Evolutionary conservation across 2,888 invertebrate species (phyloP).

Genomic region (Seladonia tumulorum): DNA sequence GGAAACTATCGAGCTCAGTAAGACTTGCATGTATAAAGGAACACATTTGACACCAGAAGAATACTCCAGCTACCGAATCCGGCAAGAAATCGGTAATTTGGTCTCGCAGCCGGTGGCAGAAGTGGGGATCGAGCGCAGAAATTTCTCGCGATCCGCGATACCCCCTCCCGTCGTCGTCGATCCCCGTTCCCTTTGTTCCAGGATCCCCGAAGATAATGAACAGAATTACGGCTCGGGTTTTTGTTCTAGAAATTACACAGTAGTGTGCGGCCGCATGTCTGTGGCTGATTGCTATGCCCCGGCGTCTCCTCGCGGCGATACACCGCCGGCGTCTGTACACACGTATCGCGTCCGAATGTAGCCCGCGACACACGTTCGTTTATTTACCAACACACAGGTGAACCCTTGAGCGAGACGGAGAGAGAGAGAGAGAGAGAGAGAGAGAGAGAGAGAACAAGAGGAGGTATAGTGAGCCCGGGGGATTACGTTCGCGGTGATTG

Average conservation of each 20-base stretch:
- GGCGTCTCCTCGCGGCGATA: slow-evolving; percentile 62
- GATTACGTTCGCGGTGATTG: slow-evolving; percentile 26
- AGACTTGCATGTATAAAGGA: no score
- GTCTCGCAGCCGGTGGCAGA: neutral
- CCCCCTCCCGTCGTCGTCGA: slow-evolving; percentile 29
- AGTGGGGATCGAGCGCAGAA: slow-evolving; percentile 36
- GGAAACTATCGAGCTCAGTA: no score
- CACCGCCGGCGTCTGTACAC: slow-evolving; percentile 26
- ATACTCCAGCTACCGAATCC: slow-evolving; percentile 6
- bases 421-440: neutral
- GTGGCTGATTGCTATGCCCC: slow-evolving; percentile 78
- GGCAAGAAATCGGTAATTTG: slow-evolving; percentile 22
- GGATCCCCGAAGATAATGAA: slow-evolving; percentile 77
- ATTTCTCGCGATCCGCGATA: slow-evolving; percentile 58
- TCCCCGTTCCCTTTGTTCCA: slow-evolving; percentile 74
- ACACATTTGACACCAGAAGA: neutral
- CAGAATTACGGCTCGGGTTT: slow-evolving; percentile 79
- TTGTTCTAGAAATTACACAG: slow-evolving; percentile 81
- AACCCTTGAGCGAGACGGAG: neutral
- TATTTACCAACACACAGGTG: slow-evolving; percentile 41
- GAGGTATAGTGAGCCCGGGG: neutral
- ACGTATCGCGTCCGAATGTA: neutral
- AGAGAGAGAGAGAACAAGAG: neutral
- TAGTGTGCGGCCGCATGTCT: slow-evolving; percentile 77
- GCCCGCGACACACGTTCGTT: slow-evolving; percentile 27